phyloP scores from a whole-genome alignment of 2,797 vertebrate genomes.

The Protonibea diacanthus region DNA sequence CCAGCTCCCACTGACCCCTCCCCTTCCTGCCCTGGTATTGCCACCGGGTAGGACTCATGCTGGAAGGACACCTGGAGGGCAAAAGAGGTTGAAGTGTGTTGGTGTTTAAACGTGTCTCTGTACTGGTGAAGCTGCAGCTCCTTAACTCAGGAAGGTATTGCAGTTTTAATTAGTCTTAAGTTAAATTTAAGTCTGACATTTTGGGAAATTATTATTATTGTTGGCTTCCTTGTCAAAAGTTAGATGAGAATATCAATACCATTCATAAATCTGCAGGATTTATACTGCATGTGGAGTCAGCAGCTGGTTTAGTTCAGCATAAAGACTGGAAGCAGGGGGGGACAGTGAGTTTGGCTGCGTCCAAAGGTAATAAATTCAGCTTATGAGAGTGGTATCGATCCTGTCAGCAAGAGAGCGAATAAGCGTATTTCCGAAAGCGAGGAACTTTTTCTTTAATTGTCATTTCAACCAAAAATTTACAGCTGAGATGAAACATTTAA shows the following conservation, averaged over 20 bases:
- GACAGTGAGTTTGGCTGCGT: neutral
- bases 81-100: neutral
- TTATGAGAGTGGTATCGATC: neutral
- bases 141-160: neutral
- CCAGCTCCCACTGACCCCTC: slow-evolving; percentile 58
- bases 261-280: neutral
- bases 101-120: neutral
- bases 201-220: neutral
- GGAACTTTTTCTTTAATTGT: neutral
- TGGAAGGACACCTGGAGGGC: slow-evolving; percentile 91
- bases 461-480: neutral
- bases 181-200: slow-evolving; percentile 11
- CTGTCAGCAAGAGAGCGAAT: neutral
- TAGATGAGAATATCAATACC: neutral
- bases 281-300: neutral
- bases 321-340: neutral
- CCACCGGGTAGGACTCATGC: slow-evolving; percentile 88
- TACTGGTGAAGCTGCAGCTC: neutral
- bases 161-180: neutral
- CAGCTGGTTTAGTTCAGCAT: neutral
- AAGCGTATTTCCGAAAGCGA: neutral
- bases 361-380: neutral
- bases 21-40: slow-evolving; percentile 72
- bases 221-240: neutral
- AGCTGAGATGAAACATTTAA: neutral